Conservation (phyloP, 2,888 invertebrate species). For the Pseudococcus longispinus region DNA sequence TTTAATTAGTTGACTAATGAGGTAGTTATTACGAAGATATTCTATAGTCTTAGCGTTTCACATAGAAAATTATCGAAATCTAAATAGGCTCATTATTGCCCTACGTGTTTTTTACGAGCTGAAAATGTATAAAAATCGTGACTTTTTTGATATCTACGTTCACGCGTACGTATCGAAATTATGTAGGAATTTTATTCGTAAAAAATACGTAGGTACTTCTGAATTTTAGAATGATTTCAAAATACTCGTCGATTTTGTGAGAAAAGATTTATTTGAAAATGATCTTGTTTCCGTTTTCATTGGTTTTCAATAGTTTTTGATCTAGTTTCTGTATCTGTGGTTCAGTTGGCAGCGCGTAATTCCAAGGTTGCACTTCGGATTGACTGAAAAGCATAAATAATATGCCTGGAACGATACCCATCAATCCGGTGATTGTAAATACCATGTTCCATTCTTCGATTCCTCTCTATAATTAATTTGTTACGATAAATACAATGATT, state of each 20-base stretch:
- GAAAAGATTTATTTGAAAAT: background rate
- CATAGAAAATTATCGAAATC: background rate
- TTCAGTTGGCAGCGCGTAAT: slow-evolving; percentile 61
- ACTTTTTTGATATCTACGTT: too few relatives aligned
- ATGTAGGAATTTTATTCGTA: background rate
- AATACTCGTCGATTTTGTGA: too few relatives aligned
- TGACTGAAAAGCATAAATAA: slow-evolving; percentile 67
- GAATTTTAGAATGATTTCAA: background rate
- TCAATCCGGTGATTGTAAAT: slow-evolving; percentile 67
- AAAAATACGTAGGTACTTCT: background rate
- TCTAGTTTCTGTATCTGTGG: background rate
- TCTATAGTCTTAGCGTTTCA: background rate
- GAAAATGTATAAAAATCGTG: too few relatives aligned
- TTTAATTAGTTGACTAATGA: background rate
- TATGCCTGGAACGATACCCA: slow-evolving; percentile 66
- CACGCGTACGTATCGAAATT: too few relatives aligned
- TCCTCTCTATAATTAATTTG: slow-evolving; percentile 66
- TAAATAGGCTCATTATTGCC: background rate
- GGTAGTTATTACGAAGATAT: background rate
- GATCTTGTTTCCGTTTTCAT: background rate
- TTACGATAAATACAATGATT: background rate
- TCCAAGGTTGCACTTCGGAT: slow-evolving; percentile 70
- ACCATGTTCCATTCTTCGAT: slow-evolving; percentile 70
- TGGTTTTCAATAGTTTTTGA: background rate
- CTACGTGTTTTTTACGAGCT: background rate